Base-by-base conservation (phyloP, 2,113 vertebrate species). In the Myotis lucifugus region DNA sequence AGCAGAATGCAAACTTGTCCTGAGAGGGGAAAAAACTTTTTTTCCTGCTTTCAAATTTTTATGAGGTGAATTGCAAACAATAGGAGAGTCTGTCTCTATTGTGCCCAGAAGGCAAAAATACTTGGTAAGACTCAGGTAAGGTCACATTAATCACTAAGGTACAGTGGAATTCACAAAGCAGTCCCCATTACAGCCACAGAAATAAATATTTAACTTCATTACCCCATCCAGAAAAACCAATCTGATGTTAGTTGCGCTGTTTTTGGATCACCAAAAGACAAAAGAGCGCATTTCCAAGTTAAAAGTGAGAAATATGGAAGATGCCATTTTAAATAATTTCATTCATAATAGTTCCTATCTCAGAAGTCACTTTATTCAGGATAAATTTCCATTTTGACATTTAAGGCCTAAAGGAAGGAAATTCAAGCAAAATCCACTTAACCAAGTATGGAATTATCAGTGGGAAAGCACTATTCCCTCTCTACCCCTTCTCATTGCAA, bases 41-140 rank as follows among this genome's bases (percentile, higher is more conserved):
- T 76, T 64, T 69, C 67, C 82, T 94, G n/a, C 84, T 97, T 90
- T 93, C 66, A 25, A 69, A 79, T 78, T 94, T 91, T 93, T 93
- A 88, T 74, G n/a, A 95, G 34, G 54, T 15, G 40, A 77, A 74
- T 6, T 76, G 8, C 90, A 86, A 92, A 97, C 54, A 97, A 92
- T 19, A 74, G 61, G 42, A 70, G 18, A 90, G 34, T 85, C 29
- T 90, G 67, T 82, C 89, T 79, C 82, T 69, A 23, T 48, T n/a
- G 19, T 88, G 69, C 90, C 69, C 82, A 85, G 59, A 94, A 92
- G 54, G 72, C 94, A 91, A 52, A 92, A 91, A 64, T 66, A 85
- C 10, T 69, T 78, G 56, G 48, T 83, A 46, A 88, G 78, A 69
- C 84, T 86, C n/a, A 73, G 73, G 66, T 73, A 83, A 76, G 19